Percentiles rank a stretch among this genome's conserved stretches.
Evolutionary conservation across 2,113 vertebrate species (phyloP).

Genomic region (Forbesichthys agassizii): DNA sequence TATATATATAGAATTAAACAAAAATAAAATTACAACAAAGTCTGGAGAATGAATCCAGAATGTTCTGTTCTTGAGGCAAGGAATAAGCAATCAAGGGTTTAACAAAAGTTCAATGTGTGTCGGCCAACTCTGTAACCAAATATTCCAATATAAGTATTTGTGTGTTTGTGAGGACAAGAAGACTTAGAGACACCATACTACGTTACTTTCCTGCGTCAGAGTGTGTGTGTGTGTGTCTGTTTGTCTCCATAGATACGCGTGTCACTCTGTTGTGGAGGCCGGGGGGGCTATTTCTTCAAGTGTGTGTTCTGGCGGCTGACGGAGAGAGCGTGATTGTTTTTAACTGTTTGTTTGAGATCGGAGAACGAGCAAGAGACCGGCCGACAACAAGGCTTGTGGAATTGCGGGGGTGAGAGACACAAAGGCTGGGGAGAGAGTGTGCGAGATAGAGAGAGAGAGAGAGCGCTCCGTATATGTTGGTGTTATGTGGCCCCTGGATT

Average conservation of each 20-base stretch:
- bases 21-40: too few species aligned
- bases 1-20: too few species aligned
- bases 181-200: too few species aligned
- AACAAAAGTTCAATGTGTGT: too few species aligned
- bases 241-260: not conserved
- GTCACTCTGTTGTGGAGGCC: not conserved
- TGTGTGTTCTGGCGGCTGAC: constrained; percentile 35
- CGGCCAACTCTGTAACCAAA: too few species aligned
- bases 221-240: not conserved
- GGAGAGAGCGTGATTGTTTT: constrained; percentile 21
- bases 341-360: constrained; percentile 44
- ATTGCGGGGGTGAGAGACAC: not conserved
- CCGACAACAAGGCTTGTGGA: constrained; percentile 1
- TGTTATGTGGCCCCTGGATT: constrained; percentile 57
- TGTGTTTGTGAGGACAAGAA: too few species aligned
- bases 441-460: constrained; percentile 14
- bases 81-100: too few species aligned
- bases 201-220: not conserved
- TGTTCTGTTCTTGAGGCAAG: too few species aligned
- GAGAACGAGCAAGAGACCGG: constrained; percentile 7
- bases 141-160: too few species aligned
- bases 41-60: too few species aligned
- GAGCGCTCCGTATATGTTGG: constrained; percentile 29
- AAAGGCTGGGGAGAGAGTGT: not conserved
- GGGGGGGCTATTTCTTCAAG: constrained; percentile 21